Base-by-base conservation (phyloP, 2,888 invertebrate species). In the Endomychus coccineus region DNA sequence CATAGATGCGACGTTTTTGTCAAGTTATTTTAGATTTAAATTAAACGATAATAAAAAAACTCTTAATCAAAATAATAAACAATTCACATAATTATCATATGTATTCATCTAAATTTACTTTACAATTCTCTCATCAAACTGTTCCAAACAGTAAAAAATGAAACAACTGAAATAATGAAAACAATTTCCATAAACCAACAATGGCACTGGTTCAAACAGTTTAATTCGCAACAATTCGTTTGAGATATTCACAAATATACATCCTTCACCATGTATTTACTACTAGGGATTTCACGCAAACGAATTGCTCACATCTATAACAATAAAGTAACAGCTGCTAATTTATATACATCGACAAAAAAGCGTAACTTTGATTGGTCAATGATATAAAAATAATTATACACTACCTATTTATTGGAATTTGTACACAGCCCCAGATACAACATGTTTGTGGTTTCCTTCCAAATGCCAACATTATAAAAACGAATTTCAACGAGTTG, bases 301-400 rank as follows among this genome's bases (percentile, higher is more conserved):
- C 52, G 52, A 58, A 56, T 39, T 32, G 32, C 39, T 40, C 35
- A 55, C 52, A 54, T 55, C 51, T 28, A 58, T 62, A 66, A 65
- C 63, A 62, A 65, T 61, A 61, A 64, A 59, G 58, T 62, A 63
- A 63, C 64, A 64, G 64, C 56, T 62, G 59, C 62, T 58, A 33
- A 62, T 57, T 62, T 65, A 66, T 63, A 63, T 65, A 66, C 65
- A 66, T 59, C 62, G 64, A 65, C 62, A 58, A 61, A 62, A 62
- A 65, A 64, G 63, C 61, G 61, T 61, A 62, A 64, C 57, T 57
- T 61, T 63, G 61, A 63, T 66, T 66, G 65, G 65, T 66, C 66
- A 64, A 65, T 64, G 62, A 64, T 66, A 66, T 62, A 66, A 66
- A 66, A 65, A 64, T 64, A 65, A 65, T 58, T 61, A 56, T 59